These are phyloP conservation scores for Drosophila bipectinata DNA, from an alignment of 1,140 invertebrate genomes.

Conservation along the genomic window DNA sequence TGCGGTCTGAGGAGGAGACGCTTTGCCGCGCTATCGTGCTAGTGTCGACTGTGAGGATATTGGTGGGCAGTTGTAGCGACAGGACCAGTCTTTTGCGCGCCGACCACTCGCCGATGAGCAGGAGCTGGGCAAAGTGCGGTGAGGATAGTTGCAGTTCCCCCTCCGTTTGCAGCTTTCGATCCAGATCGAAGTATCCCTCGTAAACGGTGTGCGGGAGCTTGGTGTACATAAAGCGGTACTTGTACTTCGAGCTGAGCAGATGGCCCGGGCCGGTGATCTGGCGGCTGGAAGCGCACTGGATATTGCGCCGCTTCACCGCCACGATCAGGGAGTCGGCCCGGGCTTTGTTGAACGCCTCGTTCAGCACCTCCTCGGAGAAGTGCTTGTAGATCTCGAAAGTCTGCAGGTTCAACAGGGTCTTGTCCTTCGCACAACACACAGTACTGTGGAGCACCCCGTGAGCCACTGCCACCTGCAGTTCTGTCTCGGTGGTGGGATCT, in stretches of 20 bases:
- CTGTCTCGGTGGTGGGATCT: constrained; percentile 84
- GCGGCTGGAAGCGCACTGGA: constrained; percentile 45
- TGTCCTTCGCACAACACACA: constrained; percentile 86
- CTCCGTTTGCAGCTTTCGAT: constrained; percentile 21
- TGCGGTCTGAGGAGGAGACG: constrained; percentile 63
- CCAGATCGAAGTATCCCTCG: constrained; percentile 55
- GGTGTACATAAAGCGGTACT: constrained; percentile 57
- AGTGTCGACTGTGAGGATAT: constrained; percentile 77
- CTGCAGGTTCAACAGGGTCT: constrained; percentile 87
- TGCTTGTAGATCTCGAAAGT: constrained; percentile 90
- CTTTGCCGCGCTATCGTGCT: constrained; percentile 44
- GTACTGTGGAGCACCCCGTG: constrained; percentile 87
- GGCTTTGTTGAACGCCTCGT: constrained; percentile 86
- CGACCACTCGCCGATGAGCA: constrained; percentile 63
- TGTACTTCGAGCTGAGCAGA: constrained; percentile 74
- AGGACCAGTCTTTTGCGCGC: constrained; percentile 25
- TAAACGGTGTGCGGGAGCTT: constrained; percentile 58
- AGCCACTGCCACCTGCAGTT: constrained; percentile 85
- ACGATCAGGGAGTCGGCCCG: constrained; percentile 86
- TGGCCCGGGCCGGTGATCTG: constrained; percentile 68
- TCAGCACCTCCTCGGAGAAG: constrained; percentile 87
- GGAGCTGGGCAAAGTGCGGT: constrained; percentile 66
- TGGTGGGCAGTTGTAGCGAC: constrained; percentile 58
- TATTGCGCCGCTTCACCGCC: constrained; percentile 68
- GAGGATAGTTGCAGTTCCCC: constrained; percentile 48